Evolutionary conservation across 2,888 invertebrate species (phyloP).

Genomic region (Dioctria rufipes): DNA sequence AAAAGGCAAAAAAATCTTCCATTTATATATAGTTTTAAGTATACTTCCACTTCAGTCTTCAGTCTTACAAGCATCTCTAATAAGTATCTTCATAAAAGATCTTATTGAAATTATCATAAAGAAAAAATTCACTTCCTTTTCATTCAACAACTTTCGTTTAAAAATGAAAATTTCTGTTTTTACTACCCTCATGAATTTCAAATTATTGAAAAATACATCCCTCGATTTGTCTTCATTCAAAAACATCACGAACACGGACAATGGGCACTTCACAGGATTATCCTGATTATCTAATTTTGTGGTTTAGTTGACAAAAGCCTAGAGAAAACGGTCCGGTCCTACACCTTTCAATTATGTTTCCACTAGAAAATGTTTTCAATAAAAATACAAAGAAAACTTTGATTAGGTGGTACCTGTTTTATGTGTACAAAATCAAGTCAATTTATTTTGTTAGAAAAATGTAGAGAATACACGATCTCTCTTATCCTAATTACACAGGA

Average conservation of each 20-base stretch:
- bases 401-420: background rate
- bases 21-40: background rate
- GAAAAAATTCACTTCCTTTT: slow-evolving; percentile 28
- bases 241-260: slow-evolving; percentile 6
- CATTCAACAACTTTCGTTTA: background rate
- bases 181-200: slow-evolving; percentile 34
- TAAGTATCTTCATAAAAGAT: background rate
- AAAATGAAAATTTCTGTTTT: slow-evolving; percentile 2
- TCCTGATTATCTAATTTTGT: slow-evolving; percentile 58
- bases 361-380: background rate
- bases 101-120: background rate
- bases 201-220: slow-evolving; percentile 22
- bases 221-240: slow-evolving; percentile 21
- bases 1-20: background rate
- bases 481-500: slow-evolving; percentile 23
- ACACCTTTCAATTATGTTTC: background rate
- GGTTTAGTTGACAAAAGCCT: slow-evolving; percentile 57
- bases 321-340: slow-evolving; percentile 4
- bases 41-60: background rate
- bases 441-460: background rate
- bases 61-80: background rate
- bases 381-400: background rate
- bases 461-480: background rate
- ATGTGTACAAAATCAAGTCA: no score
- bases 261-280: slow-evolving; percentile 34